These are phyloP conservation scores for Hippocampus zosterae DNA, from an alignment of 2,113 vertebrate species.

Conservation along the genomic window DNA sequence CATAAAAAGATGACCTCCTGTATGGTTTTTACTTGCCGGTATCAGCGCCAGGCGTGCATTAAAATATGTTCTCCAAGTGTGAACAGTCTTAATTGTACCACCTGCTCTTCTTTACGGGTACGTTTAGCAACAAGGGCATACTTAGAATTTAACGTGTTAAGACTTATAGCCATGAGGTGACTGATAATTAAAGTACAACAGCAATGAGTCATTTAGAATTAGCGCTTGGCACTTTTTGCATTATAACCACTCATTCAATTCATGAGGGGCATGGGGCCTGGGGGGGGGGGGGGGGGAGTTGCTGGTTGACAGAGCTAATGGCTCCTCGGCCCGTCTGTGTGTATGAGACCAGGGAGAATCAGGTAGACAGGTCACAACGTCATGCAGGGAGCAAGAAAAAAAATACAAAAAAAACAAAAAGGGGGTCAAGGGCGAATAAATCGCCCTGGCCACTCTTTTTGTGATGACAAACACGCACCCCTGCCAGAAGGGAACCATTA, in stretches of 20 bases:
- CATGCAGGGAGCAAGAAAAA: conserved; percentile 47
- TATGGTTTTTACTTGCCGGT: background rate
- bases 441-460: conserved; percentile 58
- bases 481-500: conserved; percentile 91
- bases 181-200: conserved; percentile 44
- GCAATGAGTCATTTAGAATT: conserved; percentile 37
- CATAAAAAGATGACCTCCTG: background rate
- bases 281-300: conserved; percentile 11
- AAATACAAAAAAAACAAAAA: conserved; percentile 19
- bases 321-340: conserved; percentile 20
- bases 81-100: conserved; percentile 19
- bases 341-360: conserved; percentile 48
- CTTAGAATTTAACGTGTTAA: conserved; percentile 34
- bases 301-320: conserved; percentile 53
- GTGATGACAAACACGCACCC: conserved; percentile 82
- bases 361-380: conserved; percentile 61
- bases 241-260: conserved; percentile 42
- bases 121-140: conserved; percentile 33
- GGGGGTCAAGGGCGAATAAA: conserved; percentile 70
- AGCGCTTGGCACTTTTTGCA: conserved; percentile 27
- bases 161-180: conserved; percentile 15
- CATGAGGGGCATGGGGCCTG: background rate
- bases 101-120: conserved; percentile 45
- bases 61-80: background rate
- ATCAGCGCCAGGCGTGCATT: background rate